Conservation (phyloP, 2,113 vertebrate species). For the Excalfactoria chinensis region DNA sequence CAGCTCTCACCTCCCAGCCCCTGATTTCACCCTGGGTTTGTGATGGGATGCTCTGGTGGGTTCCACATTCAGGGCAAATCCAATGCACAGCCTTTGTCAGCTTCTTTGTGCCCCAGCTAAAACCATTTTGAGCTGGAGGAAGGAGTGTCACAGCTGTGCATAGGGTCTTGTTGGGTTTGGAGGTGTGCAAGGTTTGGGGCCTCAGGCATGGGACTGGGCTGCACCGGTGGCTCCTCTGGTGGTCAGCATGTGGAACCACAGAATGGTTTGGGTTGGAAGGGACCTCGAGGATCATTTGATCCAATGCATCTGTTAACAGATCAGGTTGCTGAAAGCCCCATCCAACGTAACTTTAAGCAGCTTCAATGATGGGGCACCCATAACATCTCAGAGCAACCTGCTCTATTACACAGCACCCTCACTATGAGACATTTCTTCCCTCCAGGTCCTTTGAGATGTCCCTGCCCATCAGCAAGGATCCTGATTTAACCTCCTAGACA, state of each 20-base stretch:
- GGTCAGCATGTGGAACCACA: not conserved
- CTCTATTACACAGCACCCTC: not conserved
- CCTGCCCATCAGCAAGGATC: not conserved
- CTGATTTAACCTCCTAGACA: not conserved
- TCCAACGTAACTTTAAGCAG: not conserved
- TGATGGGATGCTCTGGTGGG: not conserved
- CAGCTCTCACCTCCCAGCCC: not conserved
- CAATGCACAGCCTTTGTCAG: not conserved
- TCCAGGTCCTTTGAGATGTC: not conserved
- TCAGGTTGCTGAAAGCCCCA: not conserved
- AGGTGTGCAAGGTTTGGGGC: not conserved
- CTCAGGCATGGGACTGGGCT: not conserved
- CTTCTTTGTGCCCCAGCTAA: not conserved
- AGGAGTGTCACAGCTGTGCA: rapidly evolving
- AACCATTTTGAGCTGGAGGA: not conserved
- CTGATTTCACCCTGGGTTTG: not conserved
- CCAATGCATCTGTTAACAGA: not conserved
- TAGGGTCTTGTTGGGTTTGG: not conserved
- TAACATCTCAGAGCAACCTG: not conserved
- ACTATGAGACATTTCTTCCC: not conserved
- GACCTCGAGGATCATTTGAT: not conserved
- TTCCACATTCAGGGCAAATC: not conserved
- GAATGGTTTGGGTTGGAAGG: not conserved
- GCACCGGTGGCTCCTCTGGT: rapidly evolving
- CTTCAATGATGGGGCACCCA: not conserved